phyloP scores from a whole-genome alignment of 2,113 vertebrate species.

The Ahaetulla prasina region DNA sequence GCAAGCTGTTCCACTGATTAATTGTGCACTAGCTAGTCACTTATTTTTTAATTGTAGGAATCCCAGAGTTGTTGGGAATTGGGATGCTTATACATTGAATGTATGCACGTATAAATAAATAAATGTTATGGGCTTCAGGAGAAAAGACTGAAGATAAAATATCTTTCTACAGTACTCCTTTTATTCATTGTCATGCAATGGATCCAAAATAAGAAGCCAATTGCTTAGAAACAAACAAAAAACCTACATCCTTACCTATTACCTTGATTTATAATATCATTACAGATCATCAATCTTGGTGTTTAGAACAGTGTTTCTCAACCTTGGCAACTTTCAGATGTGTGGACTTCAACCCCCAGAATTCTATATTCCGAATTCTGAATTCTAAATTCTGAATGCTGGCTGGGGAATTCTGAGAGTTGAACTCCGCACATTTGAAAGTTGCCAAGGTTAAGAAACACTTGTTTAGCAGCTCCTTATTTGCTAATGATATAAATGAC shows the following conservation, averaged over 20 bases:
- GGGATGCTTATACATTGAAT: neutral
- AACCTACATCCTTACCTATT: neutral
- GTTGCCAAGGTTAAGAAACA: neutral
- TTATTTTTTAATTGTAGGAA: neutral
- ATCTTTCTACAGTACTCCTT: neutral
- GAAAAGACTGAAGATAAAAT: neutral
- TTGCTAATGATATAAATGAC: neutral
- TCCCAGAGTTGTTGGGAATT: neutral
- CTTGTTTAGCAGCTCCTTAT: neutral
- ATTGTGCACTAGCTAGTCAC: neutral
- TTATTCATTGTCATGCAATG: neutral
- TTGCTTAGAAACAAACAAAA: neutral
- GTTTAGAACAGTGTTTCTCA: neutral
- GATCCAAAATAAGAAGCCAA: neutral
- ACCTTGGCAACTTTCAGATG: neutral
- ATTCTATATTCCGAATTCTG: neutral
- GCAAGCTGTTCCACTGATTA: too few relatives aligned
- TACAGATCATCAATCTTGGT: neutral
- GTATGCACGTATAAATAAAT: neutral
- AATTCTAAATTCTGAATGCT: neutral
- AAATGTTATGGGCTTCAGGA: neutral
- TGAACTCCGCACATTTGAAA: neutral
- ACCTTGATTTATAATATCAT: neutral
- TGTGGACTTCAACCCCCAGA: neutral
- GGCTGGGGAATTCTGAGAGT: neutral